Base-by-base conservation (phyloP, 2,888 invertebrate species). In the Rhamnusium bicolor region DNA sequence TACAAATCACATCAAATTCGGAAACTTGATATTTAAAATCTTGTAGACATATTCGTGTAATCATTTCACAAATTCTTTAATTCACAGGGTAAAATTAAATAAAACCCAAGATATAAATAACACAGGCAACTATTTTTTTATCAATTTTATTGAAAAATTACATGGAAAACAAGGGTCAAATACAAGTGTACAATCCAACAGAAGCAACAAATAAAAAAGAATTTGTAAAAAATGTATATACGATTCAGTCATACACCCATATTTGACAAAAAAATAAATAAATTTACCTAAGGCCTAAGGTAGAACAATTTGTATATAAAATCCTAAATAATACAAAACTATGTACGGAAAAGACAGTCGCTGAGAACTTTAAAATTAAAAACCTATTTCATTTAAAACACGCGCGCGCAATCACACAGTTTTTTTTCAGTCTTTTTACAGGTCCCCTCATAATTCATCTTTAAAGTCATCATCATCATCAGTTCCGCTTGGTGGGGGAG, bases 401-500 rank as follows among this genome's bases (percentile, higher is more conserved):
- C 73, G 61, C 73, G 16, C 73, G 61, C 61, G 60, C 72, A 73
- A 54, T 49, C 75, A 77, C 73, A 24, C 60, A 69, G 47, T 60
- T 67, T 69, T n/a, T n/a, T 51, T 24, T 85, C 86, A 86, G 85
- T 86, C 86, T 86, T 85, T 24, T 51, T 19, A 24, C 16, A 49
- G 53, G 54, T 78, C 81, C 73, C 80, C 79, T 90, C 90, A 96
- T 91, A 96, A 92, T 90, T 96, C 96, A 88, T 96, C 96, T 88
- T 95, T 96, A 86, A 95, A 92, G 84, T 95, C 93, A 67, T 92
- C 93, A 0, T 93, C 94, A 0, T 93, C 93, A 0, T 92, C 92
- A 53, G 92, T 92, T 46, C 91, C 92, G 18, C 91, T 90, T 40
- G 93, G 92, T 18, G 95, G 95, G 16, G 95, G 94, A 12, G 92